A percentile compares a stretch with the other conserved stretches of the same genome.
Evolutionary conservation across 2,797 vertebrate genomes (phyloP).

Genomic region (Pseudocheirus occidentalis): DNA sequence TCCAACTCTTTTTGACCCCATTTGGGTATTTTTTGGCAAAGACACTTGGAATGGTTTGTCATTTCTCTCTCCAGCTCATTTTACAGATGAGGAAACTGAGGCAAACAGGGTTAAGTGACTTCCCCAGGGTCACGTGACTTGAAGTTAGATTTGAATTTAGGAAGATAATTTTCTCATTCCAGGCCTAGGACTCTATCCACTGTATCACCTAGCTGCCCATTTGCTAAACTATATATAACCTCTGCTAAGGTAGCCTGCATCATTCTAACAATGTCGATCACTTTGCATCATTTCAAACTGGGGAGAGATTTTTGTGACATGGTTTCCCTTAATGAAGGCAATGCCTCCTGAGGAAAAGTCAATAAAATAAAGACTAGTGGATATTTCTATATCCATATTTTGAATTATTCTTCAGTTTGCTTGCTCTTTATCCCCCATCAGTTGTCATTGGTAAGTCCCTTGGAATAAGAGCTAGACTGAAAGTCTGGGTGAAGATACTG

Average conservation of each 20-base stretch:
- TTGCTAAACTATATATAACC: neutral
- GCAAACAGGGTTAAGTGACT: neutral
- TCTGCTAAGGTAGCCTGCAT: neutral
- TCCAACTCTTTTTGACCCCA: neutral
- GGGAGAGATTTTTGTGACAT: neutral
- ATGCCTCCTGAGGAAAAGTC: constrained; percentile 3
- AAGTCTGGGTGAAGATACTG: neutral
- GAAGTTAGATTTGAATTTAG: neutral
- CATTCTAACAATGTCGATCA: neutral
- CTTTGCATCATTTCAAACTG: constrained; percentile 6
- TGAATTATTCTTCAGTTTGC: neutral
- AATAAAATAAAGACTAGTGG: neutral
- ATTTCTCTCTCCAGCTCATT: neutral
- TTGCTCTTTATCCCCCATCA: neutral
- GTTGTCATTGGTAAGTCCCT: neutral
- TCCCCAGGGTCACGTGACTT: neutral
- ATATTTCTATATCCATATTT: constrained; percentile 57
- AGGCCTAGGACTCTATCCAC: neutral
- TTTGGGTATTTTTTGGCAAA: neutral
- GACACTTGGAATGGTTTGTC: neutral
- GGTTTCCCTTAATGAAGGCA: constrained; percentile 6
- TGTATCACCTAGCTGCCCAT: neutral
- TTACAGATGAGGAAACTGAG: neutral
- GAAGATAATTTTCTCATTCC: neutral
- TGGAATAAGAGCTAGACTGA: neutral